Evolutionary conservation across 2,797 vertebrate genomes (phyloP).

Genomic region (Chromis chromis): DNA sequence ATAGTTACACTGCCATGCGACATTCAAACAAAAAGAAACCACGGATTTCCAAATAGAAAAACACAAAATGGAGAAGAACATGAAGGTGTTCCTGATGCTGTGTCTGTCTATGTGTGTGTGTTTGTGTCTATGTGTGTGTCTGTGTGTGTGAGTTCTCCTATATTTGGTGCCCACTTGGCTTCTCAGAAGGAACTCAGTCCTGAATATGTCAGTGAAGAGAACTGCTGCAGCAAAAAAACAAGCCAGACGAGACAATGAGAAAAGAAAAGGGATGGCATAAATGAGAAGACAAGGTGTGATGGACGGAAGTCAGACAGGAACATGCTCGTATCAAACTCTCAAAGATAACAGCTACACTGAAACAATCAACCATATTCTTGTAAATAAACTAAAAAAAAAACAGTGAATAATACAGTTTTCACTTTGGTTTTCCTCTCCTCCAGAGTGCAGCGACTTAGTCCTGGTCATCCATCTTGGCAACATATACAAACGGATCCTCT

Average conservation of each 20-base stretch:
- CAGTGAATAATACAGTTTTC: slow-evolving; percentile 39
- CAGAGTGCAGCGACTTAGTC: slow-evolving; percentile 53
- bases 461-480: slow-evolving; percentile 74
- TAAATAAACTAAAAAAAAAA: slow-evolving; percentile 29
- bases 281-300: slow-evolving; percentile 13
- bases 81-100: slow-evolving; percentile 30
- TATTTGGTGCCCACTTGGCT: slow-evolving; percentile 69
- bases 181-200: slow-evolving; percentile 70
- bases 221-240: slow-evolving; percentile 67
- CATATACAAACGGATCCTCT: slow-evolving; percentile 67
- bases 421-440: slow-evolving; percentile 47
- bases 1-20: neutral
- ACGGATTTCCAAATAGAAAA: slow-evolving; percentile 19
- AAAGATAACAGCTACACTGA: slow-evolving; percentile 4
- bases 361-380: slow-evolving; percentile 6
- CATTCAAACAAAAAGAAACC: neutral
- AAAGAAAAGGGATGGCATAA: slow-evolving; percentile 1
- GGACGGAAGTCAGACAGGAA: slow-evolving; percentile 6
- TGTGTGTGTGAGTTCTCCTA: slow-evolving; percentile 41
- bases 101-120: slow-evolving; percentile 9
- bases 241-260: slow-evolving; percentile 17
- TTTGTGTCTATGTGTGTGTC: slow-evolving; percentile 13
- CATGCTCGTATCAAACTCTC: neutral
- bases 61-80: slow-evolving; percentile 12
- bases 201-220: slow-evolving; percentile 81